phyloP scores from a whole-genome alignment of 2,797 vertebrate genomes.

The Malurus splendens region DNA sequence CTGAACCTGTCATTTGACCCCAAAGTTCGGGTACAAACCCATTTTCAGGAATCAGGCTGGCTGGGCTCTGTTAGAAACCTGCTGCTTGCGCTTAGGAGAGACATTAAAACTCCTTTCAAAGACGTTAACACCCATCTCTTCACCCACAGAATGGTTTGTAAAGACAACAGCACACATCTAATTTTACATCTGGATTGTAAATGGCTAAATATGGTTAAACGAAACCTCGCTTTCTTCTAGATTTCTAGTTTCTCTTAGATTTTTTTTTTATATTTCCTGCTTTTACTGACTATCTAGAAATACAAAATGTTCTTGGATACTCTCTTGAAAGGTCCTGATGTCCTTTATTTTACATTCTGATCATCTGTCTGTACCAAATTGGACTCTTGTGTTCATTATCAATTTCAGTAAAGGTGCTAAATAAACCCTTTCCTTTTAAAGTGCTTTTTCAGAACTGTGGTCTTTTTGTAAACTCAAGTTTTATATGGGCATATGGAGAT shows the following conservation, averaged over 20 bases:
- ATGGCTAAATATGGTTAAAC: background rate
- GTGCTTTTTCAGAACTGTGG: constrained; percentile 4
- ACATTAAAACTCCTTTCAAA: no score
- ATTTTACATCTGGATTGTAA: background rate
- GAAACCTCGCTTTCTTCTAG: background rate
- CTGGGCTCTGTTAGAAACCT: no score
- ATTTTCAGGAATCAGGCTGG: no score
- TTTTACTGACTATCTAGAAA: background rate
- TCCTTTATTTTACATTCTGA: background rate
- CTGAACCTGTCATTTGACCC: no score
- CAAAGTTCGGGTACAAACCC: no score
- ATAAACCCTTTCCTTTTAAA: background rate
- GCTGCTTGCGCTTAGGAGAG: no score
- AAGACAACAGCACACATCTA: no score
- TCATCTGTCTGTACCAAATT: background rate
- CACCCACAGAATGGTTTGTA: no score
- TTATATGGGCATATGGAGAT: background rate
- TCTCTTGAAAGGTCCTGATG: background rate
- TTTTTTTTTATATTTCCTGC: background rate
- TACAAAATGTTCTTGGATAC: background rate
- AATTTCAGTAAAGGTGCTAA: background rate
- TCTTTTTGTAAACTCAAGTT: background rate
- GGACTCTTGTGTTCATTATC: background rate
- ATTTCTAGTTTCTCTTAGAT: background rate
- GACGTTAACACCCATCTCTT: no score